Base-by-base conservation (phyloP, 2,113 vertebrate species). In the Polypterus bichir region DNA sequence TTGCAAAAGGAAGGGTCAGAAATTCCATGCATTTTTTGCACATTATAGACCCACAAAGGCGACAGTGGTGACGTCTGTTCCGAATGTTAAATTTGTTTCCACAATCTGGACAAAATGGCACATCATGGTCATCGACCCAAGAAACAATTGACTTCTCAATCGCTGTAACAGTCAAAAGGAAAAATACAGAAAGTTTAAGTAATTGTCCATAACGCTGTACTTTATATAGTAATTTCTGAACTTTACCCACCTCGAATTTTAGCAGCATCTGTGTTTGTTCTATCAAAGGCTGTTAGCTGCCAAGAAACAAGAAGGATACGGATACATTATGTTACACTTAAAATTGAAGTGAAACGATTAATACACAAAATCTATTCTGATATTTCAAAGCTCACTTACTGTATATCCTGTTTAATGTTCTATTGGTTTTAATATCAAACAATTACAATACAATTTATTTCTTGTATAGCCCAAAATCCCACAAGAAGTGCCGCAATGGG, bases 41-140 rank as follows among this genome's bases (percentile, higher is more conserved):
- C 94, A 98, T 98, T 58, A 99, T 96, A 6, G 95, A 98, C 1
- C 96, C 96, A 2, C 96, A 99, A 4, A 99, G 91, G 10, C 95
- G 93, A 72, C 96, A 99, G 71, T 99, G 96, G 73, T 99, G 96
- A 4, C 94, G 93, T 7, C 96, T 74, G 79, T 94, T 95, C 3
- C 92, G 86, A 45, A 99, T 86, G 72, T 84, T 92, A 77, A 99
- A 99, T 70, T 91, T 95, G 71, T 64, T 91, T 56, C 96, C 95
- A 7, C 96, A 99, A 73, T 99, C 96, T 0, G 96, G 96, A 69
- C 96, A 99, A 76, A 97, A 97, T 0, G 96, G 96, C 65, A 99
- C 96, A 10, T 99, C 94, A 8, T 94, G 91, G 68, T 99, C 95
- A 1, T 71, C 95, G 64, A 99, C 95, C 96, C 96, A 99, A 6